phyloP scores from a whole-genome alignment of 2,888 invertebrate genomes.

The Zaprionus lineosus region DNA sequence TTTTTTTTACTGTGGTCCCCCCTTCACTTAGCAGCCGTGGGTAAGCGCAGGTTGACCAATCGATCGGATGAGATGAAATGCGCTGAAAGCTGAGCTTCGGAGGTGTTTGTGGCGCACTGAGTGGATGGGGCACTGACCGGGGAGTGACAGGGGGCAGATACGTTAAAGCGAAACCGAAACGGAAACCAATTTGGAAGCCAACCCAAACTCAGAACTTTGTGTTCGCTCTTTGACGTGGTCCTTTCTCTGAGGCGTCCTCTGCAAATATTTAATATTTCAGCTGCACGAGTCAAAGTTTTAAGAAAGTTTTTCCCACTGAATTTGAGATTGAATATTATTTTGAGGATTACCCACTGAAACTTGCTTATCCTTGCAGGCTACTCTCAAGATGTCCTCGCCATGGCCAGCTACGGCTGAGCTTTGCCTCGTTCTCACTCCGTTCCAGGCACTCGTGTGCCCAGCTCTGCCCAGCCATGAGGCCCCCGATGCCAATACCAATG shows the following conservation, averaged over 20 bases:
- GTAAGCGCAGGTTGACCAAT: slow-evolving; percentile 1
- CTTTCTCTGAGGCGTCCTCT: too few relatives aligned
- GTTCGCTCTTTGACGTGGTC: slow-evolving; percentile 11
- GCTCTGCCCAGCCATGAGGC: slow-evolving; percentile 69
- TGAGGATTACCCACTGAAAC: background rate
- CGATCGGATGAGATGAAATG: background rate
- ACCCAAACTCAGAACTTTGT: background rate
- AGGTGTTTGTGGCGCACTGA: too few relatives aligned
- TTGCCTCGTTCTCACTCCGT: slow-evolving; percentile 17
- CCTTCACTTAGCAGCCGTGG: slow-evolving; percentile 5
- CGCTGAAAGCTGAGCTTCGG: slow-evolving; percentile 3
- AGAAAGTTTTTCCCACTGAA: background rate
- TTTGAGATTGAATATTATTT: background rate
- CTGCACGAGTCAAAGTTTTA: background rate
- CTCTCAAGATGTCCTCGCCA: slow-evolving; percentile 57
- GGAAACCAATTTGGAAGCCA: slow-evolving; percentile 18
- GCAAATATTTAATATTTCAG: background rate
- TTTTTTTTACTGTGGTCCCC: slow-evolving; percentile 6
- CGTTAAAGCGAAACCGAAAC: too few relatives aligned
- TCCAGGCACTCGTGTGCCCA: background rate
- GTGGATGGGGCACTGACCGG: too few relatives aligned
- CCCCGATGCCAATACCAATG: slow-evolving; percentile 70
- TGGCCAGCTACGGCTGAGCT: slow-evolving; percentile 62
- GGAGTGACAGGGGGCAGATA: too few relatives aligned
- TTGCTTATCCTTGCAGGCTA: slow-evolving; percentile 28